Conservation (phyloP, 2,113 vertebrate species). For the Thamnaconus septentrionalis region DNA sequence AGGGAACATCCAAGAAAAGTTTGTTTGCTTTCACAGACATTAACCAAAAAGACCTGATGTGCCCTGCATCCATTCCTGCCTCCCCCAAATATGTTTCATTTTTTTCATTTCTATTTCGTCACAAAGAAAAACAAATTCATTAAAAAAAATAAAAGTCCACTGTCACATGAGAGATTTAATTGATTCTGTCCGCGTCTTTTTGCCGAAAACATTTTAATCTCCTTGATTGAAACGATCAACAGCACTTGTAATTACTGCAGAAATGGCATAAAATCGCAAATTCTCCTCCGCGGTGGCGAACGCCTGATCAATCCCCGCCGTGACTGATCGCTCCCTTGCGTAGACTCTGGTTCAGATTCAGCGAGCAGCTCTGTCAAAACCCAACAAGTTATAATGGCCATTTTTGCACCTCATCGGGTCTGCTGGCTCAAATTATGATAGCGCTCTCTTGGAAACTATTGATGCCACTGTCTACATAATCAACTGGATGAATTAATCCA, state of each 20-base stretch:
- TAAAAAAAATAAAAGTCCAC: too few species aligned
- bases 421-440: slow-evolving; percentile 39
- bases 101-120: too few species aligned
- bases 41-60: too few species aligned
- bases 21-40: too few species aligned
- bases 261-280: slow-evolving; percentile 15
- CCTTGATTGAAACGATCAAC: slow-evolving; percentile 13
- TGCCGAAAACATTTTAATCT: slow-evolving; percentile 1
- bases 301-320: slow-evolving; percentile 8
- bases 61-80: too few species aligned
- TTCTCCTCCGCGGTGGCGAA: slow-evolving; percentile 11
- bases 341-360: slow-evolving; percentile 13
- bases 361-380: slow-evolving; percentile 9
- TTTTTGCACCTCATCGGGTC: slow-evolving; percentile 50
- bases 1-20: too few species aligned
- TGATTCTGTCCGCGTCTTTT: not conserved
- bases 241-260: slow-evolving; percentile 21
- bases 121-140: too few species aligned
- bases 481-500: slow-evolving; percentile 47
- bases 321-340: slow-evolving; percentile 30
- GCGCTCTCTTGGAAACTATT: slow-evolving; percentile 35
- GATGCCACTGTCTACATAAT: slow-evolving; percentile 55
- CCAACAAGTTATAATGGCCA: slow-evolving; percentile 35
- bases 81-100: too few species aligned
- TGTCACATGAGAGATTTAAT: not conserved